Evolutionary conservation across 2,797 vertebrate species (phyloP), one percentile per base, ranked within the genome.

Genomic region (Bovichtus variegatus): DNA sequence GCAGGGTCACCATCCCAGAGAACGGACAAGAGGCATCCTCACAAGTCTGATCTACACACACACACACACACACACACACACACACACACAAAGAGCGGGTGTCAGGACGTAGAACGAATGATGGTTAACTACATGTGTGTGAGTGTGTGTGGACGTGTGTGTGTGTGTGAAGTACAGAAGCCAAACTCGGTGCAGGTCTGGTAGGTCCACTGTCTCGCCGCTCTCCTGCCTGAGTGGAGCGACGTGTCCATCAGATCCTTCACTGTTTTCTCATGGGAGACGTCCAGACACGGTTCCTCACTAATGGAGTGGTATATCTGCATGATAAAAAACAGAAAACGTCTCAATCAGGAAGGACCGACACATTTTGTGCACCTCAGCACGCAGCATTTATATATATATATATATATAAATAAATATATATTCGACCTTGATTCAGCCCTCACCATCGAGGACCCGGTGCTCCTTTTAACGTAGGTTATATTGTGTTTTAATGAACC

Each of bases 151-250:
- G 51, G n/a, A 38, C 65, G 21, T 65, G 23, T 53, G 62, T 71
- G 38, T 43, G 47, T 72, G 61, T 68, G 29, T 69, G 7, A 23
- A 93, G 88, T 91, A 97, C 97, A 97, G 91, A 96, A 97, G 84
- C 97, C 96, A 12, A 98, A 98, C 84, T 97, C 96, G 0, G 95
- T 94, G 89, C 97, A 97, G 8, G 96, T 96, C 92, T 98, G 97
- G 87, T 96, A 97, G 76, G 89, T 82, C 97, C 97, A 98, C 87
- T 95, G 96, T 68, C 96, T 93, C 60, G 78, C 84, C 12, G 89
- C 74, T n/a, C 89, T 76, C 3, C 90, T 83, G 0, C 69, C 62
- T 2, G 25, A 61, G 1, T n/a, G 71, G 13, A 92, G n/a, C 3
- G 84, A 76, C 0, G 93, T 95, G 74, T 92, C 82, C 71, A 78